A percentile compares a stretch with the other conserved stretches of the same genome.
phyloP scores from a whole-genome alignment of 2,113 vertebrate species.

The Semnornis frantzii region DNA sequence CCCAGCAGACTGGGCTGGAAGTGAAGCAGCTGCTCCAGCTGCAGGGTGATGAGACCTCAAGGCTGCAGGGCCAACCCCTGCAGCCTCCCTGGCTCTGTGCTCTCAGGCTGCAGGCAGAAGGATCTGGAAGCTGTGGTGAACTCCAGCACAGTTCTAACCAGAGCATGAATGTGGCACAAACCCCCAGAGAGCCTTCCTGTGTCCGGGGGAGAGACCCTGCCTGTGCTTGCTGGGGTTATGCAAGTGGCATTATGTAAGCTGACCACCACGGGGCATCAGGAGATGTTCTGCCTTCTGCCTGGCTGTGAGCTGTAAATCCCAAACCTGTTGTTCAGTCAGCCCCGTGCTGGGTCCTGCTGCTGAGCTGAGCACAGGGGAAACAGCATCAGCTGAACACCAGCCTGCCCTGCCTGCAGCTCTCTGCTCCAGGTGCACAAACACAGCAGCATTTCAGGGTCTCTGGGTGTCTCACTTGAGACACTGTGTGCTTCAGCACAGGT shows the following conservation, averaged over 20 bases:
- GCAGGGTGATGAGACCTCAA: background rate
- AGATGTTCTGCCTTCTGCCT: background rate
- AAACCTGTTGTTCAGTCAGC: background rate
- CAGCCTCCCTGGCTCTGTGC: background rate
- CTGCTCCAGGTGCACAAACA: background rate
- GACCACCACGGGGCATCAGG: background rate
- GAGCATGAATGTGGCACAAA: background rate
- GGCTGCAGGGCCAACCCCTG: background rate
- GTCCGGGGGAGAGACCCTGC: background rate
- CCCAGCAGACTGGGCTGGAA: background rate
- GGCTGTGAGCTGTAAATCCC: background rate
- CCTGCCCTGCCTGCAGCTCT: background rate
- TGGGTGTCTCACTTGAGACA: background rate
- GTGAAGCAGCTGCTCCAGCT: background rate
- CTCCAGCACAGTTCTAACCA: background rate
- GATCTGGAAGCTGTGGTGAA: background rate
- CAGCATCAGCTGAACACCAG: fast-evolving
- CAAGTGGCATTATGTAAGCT: background rate
- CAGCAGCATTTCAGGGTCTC: background rate
- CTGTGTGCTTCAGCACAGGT: background rate
- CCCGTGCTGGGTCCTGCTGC: fast-evolving
- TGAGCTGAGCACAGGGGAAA: background rate
- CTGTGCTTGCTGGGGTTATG: background rate
- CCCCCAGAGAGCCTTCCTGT: background rate
- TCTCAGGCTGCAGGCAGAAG: background rate